Evolutionary conservation across 2,113 vertebrate species (phyloP).

Genomic region (Pachypanchax playfairii): DNA sequence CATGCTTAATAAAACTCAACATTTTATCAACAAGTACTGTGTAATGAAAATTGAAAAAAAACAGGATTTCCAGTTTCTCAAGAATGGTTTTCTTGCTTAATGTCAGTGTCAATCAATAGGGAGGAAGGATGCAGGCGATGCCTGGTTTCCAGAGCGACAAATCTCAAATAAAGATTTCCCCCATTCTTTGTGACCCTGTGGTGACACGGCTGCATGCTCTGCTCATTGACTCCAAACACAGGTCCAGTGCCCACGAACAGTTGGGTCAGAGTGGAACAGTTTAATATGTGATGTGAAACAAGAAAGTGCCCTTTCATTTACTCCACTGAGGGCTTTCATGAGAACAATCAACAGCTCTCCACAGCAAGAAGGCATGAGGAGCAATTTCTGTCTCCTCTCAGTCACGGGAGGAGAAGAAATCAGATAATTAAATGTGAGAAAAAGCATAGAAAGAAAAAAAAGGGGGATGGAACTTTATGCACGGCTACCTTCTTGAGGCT

Average conservation of each 20-base stretch:
- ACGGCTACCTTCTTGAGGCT: slow-evolving; percentile 85
- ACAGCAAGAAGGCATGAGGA: slow-evolving; percentile 80
- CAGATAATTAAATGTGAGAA: slow-evolving; percentile 98
- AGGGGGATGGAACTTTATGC: slow-evolving; percentile 85
- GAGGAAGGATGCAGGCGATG: slow-evolving; percentile 33
- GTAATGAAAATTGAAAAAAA: slow-evolving; percentile 9
- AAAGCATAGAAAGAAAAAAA: slow-evolving; percentile 76
- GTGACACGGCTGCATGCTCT: slow-evolving; percentile 83
- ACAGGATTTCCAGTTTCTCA: slow-evolving; percentile 32
- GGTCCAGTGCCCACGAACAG: slow-evolving; percentile 78
- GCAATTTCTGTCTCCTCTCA: slow-evolving; percentile 88
- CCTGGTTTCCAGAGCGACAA: slow-evolving; percentile 59
- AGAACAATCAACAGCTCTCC: slow-evolving; percentile 84
- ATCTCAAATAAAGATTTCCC: slow-evolving; percentile 90
- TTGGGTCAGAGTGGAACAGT: slow-evolving; percentile 77
- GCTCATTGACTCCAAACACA: slow-evolving; percentile 83
- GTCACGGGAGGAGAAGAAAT: slow-evolving; percentile 84
- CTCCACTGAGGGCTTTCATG: slow-evolving; percentile 84
- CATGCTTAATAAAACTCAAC: neutral
- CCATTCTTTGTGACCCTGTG: slow-evolving; percentile 68
- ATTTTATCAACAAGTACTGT: neutral
- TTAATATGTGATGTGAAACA: slow-evolving; percentile 86
- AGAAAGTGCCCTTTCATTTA: slow-evolving; percentile 78
- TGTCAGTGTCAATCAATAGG: slow-evolving; percentile 25
- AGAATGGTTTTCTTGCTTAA: slow-evolving; percentile 23